Evolutionary conservation across 2,888 invertebrate species (phyloP).

Genomic region (Melanotus villosus): DNA sequence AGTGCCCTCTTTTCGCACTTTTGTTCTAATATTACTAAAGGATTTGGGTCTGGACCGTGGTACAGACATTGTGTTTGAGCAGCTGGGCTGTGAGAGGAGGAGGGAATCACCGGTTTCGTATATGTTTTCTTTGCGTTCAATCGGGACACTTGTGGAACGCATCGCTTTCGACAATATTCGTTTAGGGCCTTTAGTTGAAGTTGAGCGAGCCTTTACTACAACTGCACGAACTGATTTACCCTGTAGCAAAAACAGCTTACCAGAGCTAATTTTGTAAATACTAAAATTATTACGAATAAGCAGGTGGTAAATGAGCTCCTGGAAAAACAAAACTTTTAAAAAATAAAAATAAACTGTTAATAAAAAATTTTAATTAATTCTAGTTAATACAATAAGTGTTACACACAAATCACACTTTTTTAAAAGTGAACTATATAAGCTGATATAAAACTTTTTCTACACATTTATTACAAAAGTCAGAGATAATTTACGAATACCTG

Average conservation of each 20-base stretch:
- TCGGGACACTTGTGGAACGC: conserved; percentile 53
- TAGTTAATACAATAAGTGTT: conserved; percentile 18
- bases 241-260: conserved; percentile 65
- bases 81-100: conserved; percentile 56
- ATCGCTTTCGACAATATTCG: conserved; percentile 44
- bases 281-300: conserved; percentile 13
- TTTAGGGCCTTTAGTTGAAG: conserved; percentile 51
- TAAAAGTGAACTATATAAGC: conserved; percentile 10
- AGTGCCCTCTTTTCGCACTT: conserved; percentile 24
- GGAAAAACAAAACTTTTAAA: conserved; percentile 20
- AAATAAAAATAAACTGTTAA: conserved; percentile 21
- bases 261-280: conserved; percentile 50
- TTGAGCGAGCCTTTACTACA: conserved; percentile 56
- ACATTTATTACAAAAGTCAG: conserved; percentile 1
- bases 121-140: conserved; percentile 65
- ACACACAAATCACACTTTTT: conserved; percentile 18
- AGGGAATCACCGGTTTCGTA: conserved; percentile 42
- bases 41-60: conserved; percentile 36
- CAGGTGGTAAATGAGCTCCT: conserved; percentile 3
- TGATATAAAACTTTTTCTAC: background rate
- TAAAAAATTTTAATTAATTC: conserved; percentile 22
- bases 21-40: conserved; percentile 22
- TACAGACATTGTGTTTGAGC: conserved; percentile 52
- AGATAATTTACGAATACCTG: background rate
- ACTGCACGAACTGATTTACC: conserved; percentile 59